Percentiles rank a stretch among this genome's conserved stretches.
phyloP scores from a whole-genome alignment of 2,113 vertebrate genomes.

The Centrocercus urophasianus region DNA sequence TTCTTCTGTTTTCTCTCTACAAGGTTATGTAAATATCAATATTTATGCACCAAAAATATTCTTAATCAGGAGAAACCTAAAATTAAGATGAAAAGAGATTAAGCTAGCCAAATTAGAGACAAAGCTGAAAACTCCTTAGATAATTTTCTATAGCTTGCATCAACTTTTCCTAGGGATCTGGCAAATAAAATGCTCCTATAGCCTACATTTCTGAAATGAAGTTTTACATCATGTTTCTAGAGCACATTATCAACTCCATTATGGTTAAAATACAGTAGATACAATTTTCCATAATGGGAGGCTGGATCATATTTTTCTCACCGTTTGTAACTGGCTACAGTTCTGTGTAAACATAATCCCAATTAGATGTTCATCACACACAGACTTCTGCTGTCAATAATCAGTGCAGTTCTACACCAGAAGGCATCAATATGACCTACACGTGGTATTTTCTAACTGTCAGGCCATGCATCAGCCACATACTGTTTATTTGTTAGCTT shows the following conservation, averaged over 20 bases:
- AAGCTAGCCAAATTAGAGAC: neutral
- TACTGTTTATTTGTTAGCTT: slow-evolving; percentile 62
- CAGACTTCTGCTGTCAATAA: slow-evolving; percentile 43
- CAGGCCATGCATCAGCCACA: slow-evolving; percentile 38
- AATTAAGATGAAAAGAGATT: neutral
- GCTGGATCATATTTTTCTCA: neutral
- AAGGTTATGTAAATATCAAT: neutral
- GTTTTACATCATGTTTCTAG: neutral
- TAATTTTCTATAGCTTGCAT: neutral
- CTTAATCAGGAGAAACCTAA: neutral
- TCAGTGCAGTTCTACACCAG: neutral
- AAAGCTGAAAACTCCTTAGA: neutral
- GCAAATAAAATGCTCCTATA: neutral
- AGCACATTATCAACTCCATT: neutral
- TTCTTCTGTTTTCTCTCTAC: neutral
- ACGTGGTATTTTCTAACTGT: slow-evolving; percentile 16
- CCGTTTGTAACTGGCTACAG: neutral
- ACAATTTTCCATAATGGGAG: neutral
- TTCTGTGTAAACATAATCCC: slow-evolving; percentile 9
- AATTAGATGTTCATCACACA: slow-evolving; percentile 20
- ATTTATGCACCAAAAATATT: neutral
- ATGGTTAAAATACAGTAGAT: neutral
- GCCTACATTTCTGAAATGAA: neutral
- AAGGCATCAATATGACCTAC: slow-evolving; percentile 28
- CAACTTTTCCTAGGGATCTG: neutral